Evolutionary conservation across 2,113 vertebrate species (phyloP).

Genomic region (Clarias macrocephalus): DNA sequence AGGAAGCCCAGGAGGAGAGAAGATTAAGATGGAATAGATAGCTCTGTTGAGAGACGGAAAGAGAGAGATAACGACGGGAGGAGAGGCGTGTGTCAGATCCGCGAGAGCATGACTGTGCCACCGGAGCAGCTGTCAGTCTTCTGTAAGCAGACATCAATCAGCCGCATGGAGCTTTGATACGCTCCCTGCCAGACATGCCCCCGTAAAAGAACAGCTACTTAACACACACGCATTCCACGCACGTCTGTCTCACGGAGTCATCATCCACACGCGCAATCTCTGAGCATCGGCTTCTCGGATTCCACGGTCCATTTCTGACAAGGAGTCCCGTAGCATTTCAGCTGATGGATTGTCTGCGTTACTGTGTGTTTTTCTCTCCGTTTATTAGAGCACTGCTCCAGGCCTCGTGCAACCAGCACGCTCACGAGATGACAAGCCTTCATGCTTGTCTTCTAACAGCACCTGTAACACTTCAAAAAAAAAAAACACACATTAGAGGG

Average conservation of each 20-base stretch:
- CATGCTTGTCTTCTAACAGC: neutral
- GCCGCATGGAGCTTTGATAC: constrained; percentile 28
- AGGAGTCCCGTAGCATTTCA: neutral
- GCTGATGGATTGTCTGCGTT: neutral
- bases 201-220: constrained; percentile 25
- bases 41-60: constrained; percentile 21
- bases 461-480: neutral
- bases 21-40: constrained; percentile 49
- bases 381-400: neutral
- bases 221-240: neutral
- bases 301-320: neutral
- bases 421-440: neutral
- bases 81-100: constrained; percentile 18
- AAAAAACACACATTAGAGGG: neutral
- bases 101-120: constrained; percentile 12
- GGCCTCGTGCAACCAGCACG: neutral
- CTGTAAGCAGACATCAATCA: constrained; percentile 45
- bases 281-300: neutral
- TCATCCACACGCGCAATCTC: neutral
- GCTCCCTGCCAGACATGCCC: constrained; percentile 20
- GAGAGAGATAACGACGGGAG: constrained; percentile 4
- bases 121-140: constrained; percentile 40
- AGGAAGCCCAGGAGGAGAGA: constrained; percentile 12
- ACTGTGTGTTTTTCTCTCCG: neutral
- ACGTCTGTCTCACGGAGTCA: neutral